Conservation (phyloP, 2,113 vertebrate species). For the Notechis scutatus region DNA sequence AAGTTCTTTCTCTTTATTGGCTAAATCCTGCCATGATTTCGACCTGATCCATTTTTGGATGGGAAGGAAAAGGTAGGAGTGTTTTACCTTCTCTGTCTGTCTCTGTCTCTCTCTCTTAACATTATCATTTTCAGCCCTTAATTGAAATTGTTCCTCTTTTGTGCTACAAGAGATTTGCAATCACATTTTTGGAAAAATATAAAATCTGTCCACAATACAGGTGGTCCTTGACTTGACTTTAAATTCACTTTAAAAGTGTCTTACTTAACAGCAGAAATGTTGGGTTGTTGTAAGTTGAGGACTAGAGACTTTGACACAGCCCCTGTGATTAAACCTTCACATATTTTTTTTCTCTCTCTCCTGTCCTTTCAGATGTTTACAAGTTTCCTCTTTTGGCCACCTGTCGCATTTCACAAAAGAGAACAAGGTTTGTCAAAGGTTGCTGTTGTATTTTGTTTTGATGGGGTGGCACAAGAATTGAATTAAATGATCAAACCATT, state of each 20-base stretch:
- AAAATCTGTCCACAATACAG: too few relatives aligned
- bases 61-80: constrained; percentile 69
- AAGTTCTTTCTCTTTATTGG: constrained; percentile 78
- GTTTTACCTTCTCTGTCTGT: not conserved
- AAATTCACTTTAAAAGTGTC: not conserved
- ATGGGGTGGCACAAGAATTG: too few relatives aligned
- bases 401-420: constrained; percentile 78
- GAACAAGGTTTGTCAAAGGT: constrained; percentile 66
- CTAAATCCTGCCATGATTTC: constrained; percentile 82
- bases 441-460: not conserved
- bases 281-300: not conserved
- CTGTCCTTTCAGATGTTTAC: constrained; percentile 71
- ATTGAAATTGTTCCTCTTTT: too few relatives aligned
- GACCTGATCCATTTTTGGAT: constrained; percentile 82
- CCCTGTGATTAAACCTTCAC: not conserved
- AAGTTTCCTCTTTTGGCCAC: constrained; percentile 80
- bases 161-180: too few relatives aligned
- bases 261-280: not conserved
- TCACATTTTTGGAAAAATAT: too few relatives aligned
- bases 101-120: not conserved
- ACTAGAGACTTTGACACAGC: not conserved
- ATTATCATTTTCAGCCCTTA: too few relatives aligned
- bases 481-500: too few relatives aligned
- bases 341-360: not conserved
- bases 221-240: too few relatives aligned